These are phyloP conservation scores for Theristicus caerulescens DNA, from an alignment of 2,113 vertebrate species.

Conservation along the genomic window DNA sequence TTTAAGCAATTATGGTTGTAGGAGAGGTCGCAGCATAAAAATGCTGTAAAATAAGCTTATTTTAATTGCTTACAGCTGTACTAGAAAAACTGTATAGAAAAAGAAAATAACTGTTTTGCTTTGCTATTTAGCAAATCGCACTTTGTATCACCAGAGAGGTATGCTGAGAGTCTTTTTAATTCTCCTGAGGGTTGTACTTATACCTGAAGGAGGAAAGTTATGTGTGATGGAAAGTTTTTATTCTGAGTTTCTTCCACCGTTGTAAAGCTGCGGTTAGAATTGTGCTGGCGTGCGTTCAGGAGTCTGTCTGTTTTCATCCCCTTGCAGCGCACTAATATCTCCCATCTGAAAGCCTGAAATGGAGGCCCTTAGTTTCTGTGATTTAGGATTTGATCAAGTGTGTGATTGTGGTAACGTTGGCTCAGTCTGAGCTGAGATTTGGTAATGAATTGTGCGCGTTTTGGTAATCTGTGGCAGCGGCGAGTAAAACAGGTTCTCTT, in stretches of 20 bases:
- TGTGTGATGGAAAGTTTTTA: neutral
- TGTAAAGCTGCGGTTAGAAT: neutral
- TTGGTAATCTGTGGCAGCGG: neutral
- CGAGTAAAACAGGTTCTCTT: neutral
- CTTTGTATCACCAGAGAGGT: neutral
- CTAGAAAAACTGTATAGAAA: neutral
- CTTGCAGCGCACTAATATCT: neutral
- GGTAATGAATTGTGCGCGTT: neutral
- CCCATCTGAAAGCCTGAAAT: slow-evolving; percentile 36
- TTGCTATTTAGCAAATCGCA: neutral
- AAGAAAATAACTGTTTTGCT: neutral
- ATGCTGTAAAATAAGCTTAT: neutral
- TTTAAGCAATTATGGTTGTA: neutral
- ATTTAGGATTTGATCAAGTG: neutral
- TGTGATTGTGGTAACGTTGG: neutral
- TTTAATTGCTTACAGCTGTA: slow-evolving; percentile 26
- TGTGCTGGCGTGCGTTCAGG: neutral
- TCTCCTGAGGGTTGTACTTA: neutral
- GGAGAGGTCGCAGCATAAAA: neutral
- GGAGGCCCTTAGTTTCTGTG: neutral
- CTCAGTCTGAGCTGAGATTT: neutral
- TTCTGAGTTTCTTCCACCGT: neutral
- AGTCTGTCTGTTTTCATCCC: slow-evolving; percentile 34
- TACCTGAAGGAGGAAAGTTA: neutral
- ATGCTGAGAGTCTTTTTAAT: neutral